Base-by-base conservation (phyloP, 2,113 vertebrate genomes). In the Epinephelus moara region DNA sequence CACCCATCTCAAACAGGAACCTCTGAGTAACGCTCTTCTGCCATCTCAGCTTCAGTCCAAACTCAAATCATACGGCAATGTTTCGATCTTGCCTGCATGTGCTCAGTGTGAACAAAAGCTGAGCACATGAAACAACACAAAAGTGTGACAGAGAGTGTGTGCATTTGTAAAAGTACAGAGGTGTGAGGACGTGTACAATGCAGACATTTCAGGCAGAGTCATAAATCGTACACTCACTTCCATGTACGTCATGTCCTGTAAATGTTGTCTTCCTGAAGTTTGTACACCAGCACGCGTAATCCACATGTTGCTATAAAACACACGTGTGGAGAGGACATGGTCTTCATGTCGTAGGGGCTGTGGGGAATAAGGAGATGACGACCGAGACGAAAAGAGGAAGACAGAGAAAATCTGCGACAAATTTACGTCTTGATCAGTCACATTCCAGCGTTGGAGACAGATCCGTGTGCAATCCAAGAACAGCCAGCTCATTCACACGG, bases 321-420 rank as follows among this genome's bases (percentile, higher is more conserved):
- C 71, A 72, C 37, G 47, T 30, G 59, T 63, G 60, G 80, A 13
- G 47, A 52, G 63, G 49, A 84, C 79, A 64, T 27, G 33, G 75
- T 69, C 63, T 14, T 27, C 6, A 47, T 62, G 73, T 45, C 37
- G 57, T 30, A 30, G 52, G 50, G 45, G 75, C 42, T 49, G 68
- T 13, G 49, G 47, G 62, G 53, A 79, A 68, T 56, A 81, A 42
- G 52, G 40, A 49, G 56, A 70, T 23, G 49, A 52, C 25, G 90
- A 91, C 78, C 66, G 89, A 91, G 91, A 92, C 84, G 85, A 78
- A 75, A 72, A 85, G 17, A 84, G 70, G 80, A 88, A 89, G 82
- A 86, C 78, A 77, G 77, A 77, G 62, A 66, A 80, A 80, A 82
- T 79, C 67, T 47, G 63, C 37, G 30, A 82, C n/a, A 27, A 81